A percentile compares a stretch with the other conserved stretches of the same genome.
phyloP scores from a whole-genome alignment of 2,113 vertebrate species.

The Melanotaenia duboulayi region DNA sequence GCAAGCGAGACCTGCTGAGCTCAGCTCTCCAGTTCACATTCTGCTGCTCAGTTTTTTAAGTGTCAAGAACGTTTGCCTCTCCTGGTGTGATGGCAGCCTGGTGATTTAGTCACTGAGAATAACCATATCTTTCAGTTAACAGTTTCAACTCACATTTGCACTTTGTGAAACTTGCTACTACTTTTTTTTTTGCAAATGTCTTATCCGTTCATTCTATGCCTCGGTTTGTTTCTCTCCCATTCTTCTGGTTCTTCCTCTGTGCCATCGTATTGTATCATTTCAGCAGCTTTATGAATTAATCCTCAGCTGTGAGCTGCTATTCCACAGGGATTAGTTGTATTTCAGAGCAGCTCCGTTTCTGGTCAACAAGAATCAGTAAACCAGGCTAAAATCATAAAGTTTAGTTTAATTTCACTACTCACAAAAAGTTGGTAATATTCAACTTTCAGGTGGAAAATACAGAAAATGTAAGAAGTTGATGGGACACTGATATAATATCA shows the following conservation, averaged over 20 bases:
- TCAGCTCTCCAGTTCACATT: conserved; percentile 64
- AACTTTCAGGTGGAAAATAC: too few species aligned
- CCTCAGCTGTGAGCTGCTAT: conserved; percentile 58
- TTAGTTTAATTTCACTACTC: conserved; percentile 58
- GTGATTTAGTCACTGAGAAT: conserved; percentile 63
- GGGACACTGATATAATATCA: too few species aligned
- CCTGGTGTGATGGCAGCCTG: conserved; percentile 51
- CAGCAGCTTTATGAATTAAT: conserved; percentile 72
- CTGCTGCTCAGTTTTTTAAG: conserved; percentile 59
- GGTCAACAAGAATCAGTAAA: conserved; percentile 42
- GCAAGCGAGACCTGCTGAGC: conserved; percentile 56
- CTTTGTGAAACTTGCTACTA: conserved; percentile 29
- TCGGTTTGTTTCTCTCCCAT: conserved; percentile 56
- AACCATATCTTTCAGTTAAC: conserved; percentile 29
- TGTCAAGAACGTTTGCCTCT: conserved; percentile 70
- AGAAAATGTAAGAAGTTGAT: too few species aligned
- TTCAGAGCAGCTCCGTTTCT: conserved; percentile 60
- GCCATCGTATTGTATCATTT: conserved; percentile 63
- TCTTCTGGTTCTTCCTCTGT: conserved; percentile 16
- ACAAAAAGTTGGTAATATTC: too few species aligned
- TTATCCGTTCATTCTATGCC: conserved; percentile 32
- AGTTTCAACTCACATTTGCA: conserved; percentile 39
- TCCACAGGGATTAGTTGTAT: conserved; percentile 53
- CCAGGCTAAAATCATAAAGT: conserved; percentile 39
- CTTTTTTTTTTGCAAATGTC: conserved; percentile 25